Percentiles rank a stretch among this genome's conserved stretches.
Evolutionary conservation across 2,113 vertebrate genomes (phyloP).

Genomic region (Ctenodactylus gundi): DNA sequence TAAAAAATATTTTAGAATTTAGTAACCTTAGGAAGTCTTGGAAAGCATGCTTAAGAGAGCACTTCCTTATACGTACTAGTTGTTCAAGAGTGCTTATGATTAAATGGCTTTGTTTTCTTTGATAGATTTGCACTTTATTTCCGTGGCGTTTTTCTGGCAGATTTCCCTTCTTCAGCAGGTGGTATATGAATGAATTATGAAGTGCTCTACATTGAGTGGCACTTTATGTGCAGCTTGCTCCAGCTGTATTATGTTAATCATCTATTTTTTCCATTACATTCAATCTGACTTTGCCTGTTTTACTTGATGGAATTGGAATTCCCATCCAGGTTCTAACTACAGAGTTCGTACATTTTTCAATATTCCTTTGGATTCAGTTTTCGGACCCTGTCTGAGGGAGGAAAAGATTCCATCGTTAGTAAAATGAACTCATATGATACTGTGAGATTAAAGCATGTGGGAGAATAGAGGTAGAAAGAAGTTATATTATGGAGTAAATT

Average conservation of each 20-base stretch:
- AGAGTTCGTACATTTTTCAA: background rate
- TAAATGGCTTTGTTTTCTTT: background rate
- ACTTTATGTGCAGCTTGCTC: background rate
- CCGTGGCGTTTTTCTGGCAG: background rate
- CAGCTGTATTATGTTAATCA: background rate
- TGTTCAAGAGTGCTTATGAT: background rate
- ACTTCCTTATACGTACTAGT: background rate
- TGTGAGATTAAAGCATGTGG: background rate
- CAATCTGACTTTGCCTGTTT: background rate
- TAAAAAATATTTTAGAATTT: background rate
- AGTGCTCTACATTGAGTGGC: background rate
- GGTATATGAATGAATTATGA: background rate
- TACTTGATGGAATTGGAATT: background rate
- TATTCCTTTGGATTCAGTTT: background rate
- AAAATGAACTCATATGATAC: background rate
- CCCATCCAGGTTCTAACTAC: background rate
- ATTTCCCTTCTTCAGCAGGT: background rate
- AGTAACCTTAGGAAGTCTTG: background rate
- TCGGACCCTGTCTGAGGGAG: background rate
- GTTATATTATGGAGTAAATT: background rate
- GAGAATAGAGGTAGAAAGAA: background rate
- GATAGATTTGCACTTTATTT: background rate
- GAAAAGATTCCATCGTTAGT: background rate
- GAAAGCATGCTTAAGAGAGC: background rate
- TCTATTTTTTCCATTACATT: background rate